Percentiles rank a stretch among this genome's conserved stretches.
phyloP scores from a whole-genome alignment of 2,113 vertebrate genomes.

The Plectropomus leopardus region DNA sequence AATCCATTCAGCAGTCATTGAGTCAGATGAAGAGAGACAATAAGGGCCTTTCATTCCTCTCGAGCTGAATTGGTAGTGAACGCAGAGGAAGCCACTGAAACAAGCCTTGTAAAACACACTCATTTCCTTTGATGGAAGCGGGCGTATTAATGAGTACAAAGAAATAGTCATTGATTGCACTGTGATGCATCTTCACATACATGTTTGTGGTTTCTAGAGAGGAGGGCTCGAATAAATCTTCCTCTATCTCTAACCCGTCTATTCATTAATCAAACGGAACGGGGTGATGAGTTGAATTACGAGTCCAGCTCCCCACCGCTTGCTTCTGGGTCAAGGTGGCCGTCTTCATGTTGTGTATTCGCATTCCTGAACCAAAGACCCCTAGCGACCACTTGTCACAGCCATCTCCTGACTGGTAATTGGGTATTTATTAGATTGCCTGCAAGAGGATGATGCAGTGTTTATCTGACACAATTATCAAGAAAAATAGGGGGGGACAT shows the following conservation, averaged over 20 bases:
- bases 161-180: slow-evolving; percentile 67
- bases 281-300: slow-evolving; percentile 82
- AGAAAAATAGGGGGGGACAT: slow-evolving; percentile 59
- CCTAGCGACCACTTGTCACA: slow-evolving; percentile 60
- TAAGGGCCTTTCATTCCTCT: slow-evolving; percentile 70
- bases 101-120: slow-evolving; percentile 68
- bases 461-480: slow-evolving; percentile 95
- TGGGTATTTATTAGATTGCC: slow-evolving; percentile 97
- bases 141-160: slow-evolving; percentile 46
- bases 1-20: slow-evolving; percentile 69
- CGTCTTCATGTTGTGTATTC: slow-evolving; percentile 42
- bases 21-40: slow-evolving; percentile 79
- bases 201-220: slow-evolving; percentile 60
- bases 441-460: slow-evolving; percentile 84
- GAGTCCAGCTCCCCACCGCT: slow-evolving; percentile 57
- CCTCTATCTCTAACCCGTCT: slow-evolving; percentile 72
- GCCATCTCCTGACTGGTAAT: slow-evolving; percentile 90
- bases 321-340: slow-evolving; percentile 67
- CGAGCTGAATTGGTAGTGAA: slow-evolving; percentile 47
- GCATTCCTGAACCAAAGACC: slow-evolving; percentile 43
- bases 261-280: slow-evolving; percentile 85
- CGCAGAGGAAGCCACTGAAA: slow-evolving; percentile 58
- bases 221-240: slow-evolving; percentile 75
- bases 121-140: slow-evolving; percentile 67
- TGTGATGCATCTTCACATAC: slow-evolving; percentile 51